phyloP scores from a whole-genome alignment of 2,797 vertebrate genomes.

The Lophius americanus region DNA sequence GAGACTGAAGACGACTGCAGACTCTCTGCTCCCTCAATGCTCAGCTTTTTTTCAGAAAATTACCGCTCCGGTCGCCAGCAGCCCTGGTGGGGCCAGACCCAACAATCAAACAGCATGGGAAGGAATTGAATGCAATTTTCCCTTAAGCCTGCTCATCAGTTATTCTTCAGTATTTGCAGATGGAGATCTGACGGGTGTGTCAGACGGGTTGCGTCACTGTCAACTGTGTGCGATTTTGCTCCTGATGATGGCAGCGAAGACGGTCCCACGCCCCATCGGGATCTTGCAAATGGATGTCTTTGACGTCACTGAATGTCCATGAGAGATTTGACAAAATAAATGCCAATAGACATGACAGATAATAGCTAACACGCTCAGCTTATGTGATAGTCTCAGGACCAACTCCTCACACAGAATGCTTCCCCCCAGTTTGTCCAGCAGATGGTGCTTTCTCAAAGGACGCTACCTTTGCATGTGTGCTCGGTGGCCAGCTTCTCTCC shows the following conservation, averaged over 20 bases:
- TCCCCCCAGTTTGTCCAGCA: conserved; percentile 67
- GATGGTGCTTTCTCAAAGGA: conserved; percentile 70
- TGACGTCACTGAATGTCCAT: conserved; percentile 40
- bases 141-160: conserved; percentile 65
- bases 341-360: background rate
- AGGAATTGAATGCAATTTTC: conserved; percentile 60
- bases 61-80: conserved; percentile 54
- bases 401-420: conserved; percentile 14
- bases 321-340: background rate
- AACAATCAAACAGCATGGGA: conserved; percentile 58
- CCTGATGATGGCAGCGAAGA: conserved; percentile 20
- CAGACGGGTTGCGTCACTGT: conserved; percentile 68
- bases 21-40: conserved; percentile 51
- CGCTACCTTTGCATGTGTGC: conserved; percentile 20
- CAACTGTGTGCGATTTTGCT: conserved; percentile 26
- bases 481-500: conserved; percentile 47
- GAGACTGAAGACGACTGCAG: conserved; percentile 45
- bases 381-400: background rate
- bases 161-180: conserved; percentile 72
- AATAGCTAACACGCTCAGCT: background rate
- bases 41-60: conserved; percentile 60
- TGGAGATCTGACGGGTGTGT: conserved; percentile 62
- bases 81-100: conserved; percentile 43
- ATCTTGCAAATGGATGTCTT: conserved; percentile 30
- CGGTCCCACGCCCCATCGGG: conserved; percentile 59